Base-by-base conservation (phyloP, 2,888 invertebrate species). In the Apamea anceps region DNA sequence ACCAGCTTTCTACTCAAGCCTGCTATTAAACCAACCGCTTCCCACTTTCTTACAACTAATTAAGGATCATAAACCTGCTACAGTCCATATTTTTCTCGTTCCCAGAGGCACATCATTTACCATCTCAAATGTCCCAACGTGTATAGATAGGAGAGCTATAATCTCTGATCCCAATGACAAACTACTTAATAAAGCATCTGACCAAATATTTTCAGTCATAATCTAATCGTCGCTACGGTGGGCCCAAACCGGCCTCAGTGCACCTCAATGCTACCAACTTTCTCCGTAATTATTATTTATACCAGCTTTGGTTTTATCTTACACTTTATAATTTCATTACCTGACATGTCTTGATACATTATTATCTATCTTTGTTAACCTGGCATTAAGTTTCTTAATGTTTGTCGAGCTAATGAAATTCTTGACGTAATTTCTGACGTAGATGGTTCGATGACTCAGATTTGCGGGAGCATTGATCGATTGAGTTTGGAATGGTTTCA, bases 201-300 rank as follows among this genome's bases (percentile, higher is more conserved):
- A 91, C 93, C 94, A 94, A 94, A 95, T 94, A 94, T 94, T 95
- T 93, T 91, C 90, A 91, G 88, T 88, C 82, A 90, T 90, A 91
- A 92, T 92, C 93, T 94, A 94, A 93, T 93, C 93, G 75, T 21
- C 89, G 79, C 82, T 83, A 83, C 89, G 89, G 89, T 86, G 87
- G 89, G 81, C 79, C 91, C 76, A 80, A 87, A 88, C 90, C 89
- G 92, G 89, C 86, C 88, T 85, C 77, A 71, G 54, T 83, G 25
- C 84, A 87, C 85, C 80, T 90, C 94, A 94, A 93, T 94, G 95
- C 90, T 89, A 90, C 89, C 85, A 92, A 95, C 96, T 96, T 96
- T 96, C 96, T 91, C 96, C 94, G 78, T 95, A 95, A 96, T 96
- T 96, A 95, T 96, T 95, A 96, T 95, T 96, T 96, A 96, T 95